A percentile compares a stretch with the other conserved stretches of the same genome.
Conservation (phyloP, 2,888 invertebrate genomes). For the Cremastinae sp. region DNA sequence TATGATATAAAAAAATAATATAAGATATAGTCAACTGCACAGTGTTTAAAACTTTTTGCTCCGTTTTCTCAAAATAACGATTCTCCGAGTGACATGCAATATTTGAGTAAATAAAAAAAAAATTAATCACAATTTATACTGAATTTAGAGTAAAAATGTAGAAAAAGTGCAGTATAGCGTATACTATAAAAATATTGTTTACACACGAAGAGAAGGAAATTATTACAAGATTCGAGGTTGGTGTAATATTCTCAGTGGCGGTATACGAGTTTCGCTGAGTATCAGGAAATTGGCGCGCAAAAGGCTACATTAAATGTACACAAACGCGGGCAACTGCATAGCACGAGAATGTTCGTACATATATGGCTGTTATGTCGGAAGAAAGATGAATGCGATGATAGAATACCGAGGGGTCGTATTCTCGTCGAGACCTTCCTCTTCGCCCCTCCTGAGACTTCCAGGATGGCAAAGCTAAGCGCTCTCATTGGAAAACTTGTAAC, state of each 20-base stretch:
- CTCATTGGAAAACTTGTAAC: conserved; percentile 55
- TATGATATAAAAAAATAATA: too few relatives aligned
- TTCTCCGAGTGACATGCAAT: too few relatives aligned
- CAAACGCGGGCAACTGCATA: neutral
- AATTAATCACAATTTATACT: too few relatives aligned
- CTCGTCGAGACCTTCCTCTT: conserved; percentile 1
- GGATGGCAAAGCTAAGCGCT: conserved; percentile 52
- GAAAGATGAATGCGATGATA: conserved; percentile 15
- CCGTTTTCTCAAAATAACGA: too few relatives aligned
- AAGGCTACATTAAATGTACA: conserved; percentile 20
- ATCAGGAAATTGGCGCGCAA: conserved; percentile 45
- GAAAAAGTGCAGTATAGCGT: too few relatives aligned
- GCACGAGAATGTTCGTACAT: neutral
- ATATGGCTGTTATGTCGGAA: conserved; percentile 5
- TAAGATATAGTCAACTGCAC: too few relatives aligned
- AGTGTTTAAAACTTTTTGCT: too few relatives aligned
- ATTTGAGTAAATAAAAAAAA: too few relatives aligned
- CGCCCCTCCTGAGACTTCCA: conserved; percentile 42
- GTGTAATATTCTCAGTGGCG: conserved; percentile 13
- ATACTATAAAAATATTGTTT: too few relatives aligned
- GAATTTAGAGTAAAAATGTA: too few relatives aligned
- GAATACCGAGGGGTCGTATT: conserved; percentile 34
- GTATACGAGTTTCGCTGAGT: conserved; percentile 12
- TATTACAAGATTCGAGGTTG: neutral
- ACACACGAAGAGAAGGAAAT: neutral